Conservation (phyloP, 1,140 invertebrate genomes). For the Atta cephalotes region DNA sequence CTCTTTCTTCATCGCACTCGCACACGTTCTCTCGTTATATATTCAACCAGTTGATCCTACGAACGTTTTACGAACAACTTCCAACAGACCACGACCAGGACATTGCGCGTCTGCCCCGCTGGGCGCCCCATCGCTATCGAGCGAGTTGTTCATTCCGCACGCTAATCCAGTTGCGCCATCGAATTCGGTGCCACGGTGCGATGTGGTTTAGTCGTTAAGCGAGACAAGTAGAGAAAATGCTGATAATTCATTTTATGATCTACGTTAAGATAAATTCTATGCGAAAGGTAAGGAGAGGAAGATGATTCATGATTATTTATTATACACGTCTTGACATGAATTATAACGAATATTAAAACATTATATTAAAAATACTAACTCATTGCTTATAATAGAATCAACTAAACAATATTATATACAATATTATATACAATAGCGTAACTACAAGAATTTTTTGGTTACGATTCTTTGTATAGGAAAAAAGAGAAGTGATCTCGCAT, state of each 20-base stretch:
- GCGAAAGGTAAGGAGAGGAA: neutral
- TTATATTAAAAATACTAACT: neutral
- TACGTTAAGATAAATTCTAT: neutral
- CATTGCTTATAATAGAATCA: neutral
- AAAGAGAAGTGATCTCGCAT: neutral
- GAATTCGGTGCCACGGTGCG: constrained; percentile 29
- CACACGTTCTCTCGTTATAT: constrained; percentile 48
- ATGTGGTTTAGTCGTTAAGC: constrained; percentile 14
- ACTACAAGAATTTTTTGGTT: neutral
- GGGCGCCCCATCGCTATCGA: constrained; percentile 69
- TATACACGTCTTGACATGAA: neutral
- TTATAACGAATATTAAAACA: neutral
- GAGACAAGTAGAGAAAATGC: constrained; percentile 56
- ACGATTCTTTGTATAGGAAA: neutral
- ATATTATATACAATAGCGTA: neutral
- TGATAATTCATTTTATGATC: constrained; percentile 72
- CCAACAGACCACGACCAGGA: constrained; percentile 69
- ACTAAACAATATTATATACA: neutral
- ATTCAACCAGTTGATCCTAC: constrained; percentile 56
- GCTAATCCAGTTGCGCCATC: constrained; percentile 62
- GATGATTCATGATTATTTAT: constrained; percentile 30
- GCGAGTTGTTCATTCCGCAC: constrained; percentile 62
- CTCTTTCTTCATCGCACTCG: constrained; percentile 37
- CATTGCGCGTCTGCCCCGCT: constrained; percentile 77
- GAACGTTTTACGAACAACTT: constrained; percentile 66